Conservation (phyloP, 2,113 vertebrate genomes). For the Vicugna pacos region DNA sequence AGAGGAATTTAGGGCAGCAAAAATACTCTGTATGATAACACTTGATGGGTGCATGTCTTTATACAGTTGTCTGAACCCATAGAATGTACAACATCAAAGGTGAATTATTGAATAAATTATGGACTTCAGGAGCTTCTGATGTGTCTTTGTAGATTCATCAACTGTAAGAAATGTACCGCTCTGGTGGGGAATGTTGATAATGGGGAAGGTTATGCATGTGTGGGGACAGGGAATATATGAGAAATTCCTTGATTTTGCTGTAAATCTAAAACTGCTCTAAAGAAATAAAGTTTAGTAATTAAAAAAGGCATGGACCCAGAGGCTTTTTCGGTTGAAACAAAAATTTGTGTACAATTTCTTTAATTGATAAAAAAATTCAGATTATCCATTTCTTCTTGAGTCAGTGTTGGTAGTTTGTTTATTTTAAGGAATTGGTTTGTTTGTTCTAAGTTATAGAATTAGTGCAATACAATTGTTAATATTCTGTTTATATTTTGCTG, state of each 20-base stretch:
- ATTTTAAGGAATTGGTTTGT: not conserved
- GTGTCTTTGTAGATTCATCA: not conserved
- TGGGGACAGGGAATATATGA: not conserved
- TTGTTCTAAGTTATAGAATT: not conserved
- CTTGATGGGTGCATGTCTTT: not conserved
- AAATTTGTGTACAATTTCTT: not conserved
- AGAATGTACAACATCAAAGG: not conserved
- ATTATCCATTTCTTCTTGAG: not conserved
- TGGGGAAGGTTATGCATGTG: not conserved
- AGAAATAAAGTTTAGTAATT: not conserved
- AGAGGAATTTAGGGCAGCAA: not conserved
- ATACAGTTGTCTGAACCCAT: not conserved
- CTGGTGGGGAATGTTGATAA: not conserved
- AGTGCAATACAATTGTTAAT: not conserved
- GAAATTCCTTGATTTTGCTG: not conserved
- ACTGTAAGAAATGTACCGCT: not conserved
- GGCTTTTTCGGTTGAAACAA: not conserved
- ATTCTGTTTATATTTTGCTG: not conserved
- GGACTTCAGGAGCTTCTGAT: not conserved
- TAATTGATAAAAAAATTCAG: not conserved
- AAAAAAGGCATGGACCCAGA: not conserved
- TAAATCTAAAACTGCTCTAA: not conserved
- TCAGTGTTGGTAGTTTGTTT: not conserved
- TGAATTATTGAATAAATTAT: not conserved
- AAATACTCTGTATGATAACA: not conserved